These are phyloP conservation scores for Neomonachus schauinslandi DNA, from an alignment of 2,113 vertebrate species.

Conservation along the genomic window DNA sequence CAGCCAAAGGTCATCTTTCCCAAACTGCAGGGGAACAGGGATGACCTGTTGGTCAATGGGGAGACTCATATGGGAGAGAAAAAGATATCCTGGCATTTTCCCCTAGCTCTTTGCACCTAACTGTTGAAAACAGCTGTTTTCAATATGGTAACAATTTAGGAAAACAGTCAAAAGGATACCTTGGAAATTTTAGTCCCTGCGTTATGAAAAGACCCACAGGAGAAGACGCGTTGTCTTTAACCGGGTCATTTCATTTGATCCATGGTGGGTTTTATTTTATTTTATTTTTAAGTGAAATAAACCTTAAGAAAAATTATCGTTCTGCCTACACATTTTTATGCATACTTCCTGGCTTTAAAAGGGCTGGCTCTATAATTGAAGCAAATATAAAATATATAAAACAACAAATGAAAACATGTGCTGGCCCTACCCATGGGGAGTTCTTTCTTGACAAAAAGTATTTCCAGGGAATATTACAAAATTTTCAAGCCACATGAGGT, in stretches of 20 bases:
- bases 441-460: constrained; percentile 19
- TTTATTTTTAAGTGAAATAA: constrained; percentile 79
- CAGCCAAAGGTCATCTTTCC: background rate
- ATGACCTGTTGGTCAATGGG: constrained; percentile 22
- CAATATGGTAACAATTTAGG: constrained; percentile 84
- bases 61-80: background rate
- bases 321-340: constrained; percentile 57
- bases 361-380: constrained; percentile 71
- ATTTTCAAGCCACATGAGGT: background rate
- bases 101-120: constrained; percentile 9
- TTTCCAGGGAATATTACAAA: constrained; percentile 48
- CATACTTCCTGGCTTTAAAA: constrained; percentile 74
- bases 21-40: background rate
- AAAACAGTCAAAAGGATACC: constrained; percentile 84
- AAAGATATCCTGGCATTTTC: constrained; percentile 67
- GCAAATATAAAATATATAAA: constrained; percentile 72
- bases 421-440: background rate
- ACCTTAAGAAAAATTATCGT: constrained; percentile 79
- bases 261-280: constrained; percentile 78
- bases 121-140: constrained; percentile 80
- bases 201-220: constrained; percentile 81
- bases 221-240: constrained; percentile 79
- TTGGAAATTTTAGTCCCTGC: constrained; percentile 78
- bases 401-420: constrained; percentile 66
- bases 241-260: constrained; percentile 83